Evolutionary conservation across 2,888 invertebrate species (phyloP), one percentile per base, ranked within the genome.

Genomic region (Protula sp.): DNA sequence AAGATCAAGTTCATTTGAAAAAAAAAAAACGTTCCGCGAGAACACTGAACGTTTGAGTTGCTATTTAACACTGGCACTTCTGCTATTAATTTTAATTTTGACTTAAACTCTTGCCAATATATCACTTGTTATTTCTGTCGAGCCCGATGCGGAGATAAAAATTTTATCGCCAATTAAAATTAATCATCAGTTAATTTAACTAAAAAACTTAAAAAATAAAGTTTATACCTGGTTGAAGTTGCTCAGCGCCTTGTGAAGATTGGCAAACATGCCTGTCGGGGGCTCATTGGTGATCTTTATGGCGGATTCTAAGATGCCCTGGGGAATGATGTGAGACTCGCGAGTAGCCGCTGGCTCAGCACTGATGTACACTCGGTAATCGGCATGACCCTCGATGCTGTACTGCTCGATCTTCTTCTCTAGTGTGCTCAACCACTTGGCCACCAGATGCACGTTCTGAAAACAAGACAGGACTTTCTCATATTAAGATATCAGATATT

Each of bases 211-310:
- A 79, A 84, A n/a, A n/a, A n/a, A n/a, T n/a, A n/a, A n/a, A n/a
- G n/a, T n/a, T n/a, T n/a, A 48, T 22, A 79, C 84, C 75, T 94
- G 94, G 65, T 88, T 91, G 77, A 94, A 95, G 82, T 94, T 94
- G 74, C 92, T 90, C 55, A 95, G 81, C 0, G 95, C 93, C 83
- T 94, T 95, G 82, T 95, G 94, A 19, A 95, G 85, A 82, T 95
- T 95, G 3, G 94, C 94, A 85, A 88, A 87, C 92, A 95, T 95
- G 54, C 95, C 95, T 57, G 94, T 93, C 0, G 95, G 95, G 0
- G 95, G 94, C 81, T 95, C 95, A 76, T 95, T 95, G 2, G 95
- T 95, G 61, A 95, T 94, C 84, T 95, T 95, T 69, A 95, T 94
- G 19, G 94, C 93, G 0, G 93, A 91, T 80, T 95, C 94, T 55